These are phyloP conservation scores for Tipula unca DNA, from an alignment of 2,888 invertebrate species.

Conservation along the genomic window DNA sequence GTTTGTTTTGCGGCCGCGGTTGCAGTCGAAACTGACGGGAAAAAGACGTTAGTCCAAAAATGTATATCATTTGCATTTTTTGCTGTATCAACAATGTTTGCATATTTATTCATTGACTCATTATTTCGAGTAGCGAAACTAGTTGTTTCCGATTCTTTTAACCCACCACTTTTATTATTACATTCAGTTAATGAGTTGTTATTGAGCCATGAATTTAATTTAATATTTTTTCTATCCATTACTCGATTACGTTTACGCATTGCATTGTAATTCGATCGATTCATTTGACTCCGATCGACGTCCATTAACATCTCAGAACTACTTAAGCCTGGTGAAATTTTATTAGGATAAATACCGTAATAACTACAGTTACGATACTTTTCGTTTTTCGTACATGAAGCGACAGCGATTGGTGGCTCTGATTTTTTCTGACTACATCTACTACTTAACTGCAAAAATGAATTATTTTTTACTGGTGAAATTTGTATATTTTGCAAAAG, in stretches of 20 bases:
- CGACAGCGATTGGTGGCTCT: neutral
- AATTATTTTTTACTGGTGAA: constrained; percentile 22
- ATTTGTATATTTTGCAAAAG: constrained; percentile 26
- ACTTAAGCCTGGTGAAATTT: neutral
- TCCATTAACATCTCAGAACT: neutral
- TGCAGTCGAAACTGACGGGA: neutral
- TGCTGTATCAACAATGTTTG: neutral
- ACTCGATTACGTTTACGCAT: constrained; percentile 1
- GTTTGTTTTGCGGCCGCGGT: neutral
- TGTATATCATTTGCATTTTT: neutral
- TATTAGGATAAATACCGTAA: neutral
- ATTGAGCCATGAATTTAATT: neutral
- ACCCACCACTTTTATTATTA: neutral
- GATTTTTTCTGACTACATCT: neutral
- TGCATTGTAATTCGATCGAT: neutral
- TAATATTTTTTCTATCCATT: neutral
- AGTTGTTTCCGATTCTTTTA: neutral
- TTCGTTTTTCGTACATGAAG: neutral
- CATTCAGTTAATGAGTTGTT: neutral
- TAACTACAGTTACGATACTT: neutral
- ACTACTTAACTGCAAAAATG: neutral
- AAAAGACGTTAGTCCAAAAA: constrained; percentile 3
- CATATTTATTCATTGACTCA: neutral
- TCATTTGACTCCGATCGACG: neutral
- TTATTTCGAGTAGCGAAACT: neutral